Evolutionary conservation across 2,888 invertebrate genomes (phyloP).

Genomic region (Anoplius nigerrimus): DNA sequence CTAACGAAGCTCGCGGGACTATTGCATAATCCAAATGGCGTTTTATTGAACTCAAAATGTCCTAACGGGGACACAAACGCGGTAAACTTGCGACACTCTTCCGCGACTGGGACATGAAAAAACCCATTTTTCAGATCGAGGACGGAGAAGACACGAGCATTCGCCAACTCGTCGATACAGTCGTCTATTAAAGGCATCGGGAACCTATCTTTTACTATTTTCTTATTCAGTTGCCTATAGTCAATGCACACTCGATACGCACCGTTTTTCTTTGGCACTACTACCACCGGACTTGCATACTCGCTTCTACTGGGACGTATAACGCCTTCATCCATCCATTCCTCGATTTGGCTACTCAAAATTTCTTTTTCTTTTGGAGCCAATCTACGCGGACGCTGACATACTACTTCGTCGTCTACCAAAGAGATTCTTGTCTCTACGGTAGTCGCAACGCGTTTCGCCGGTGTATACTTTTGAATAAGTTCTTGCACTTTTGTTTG

Average conservation of each 20-base stretch:
- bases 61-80: no score
- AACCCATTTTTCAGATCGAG: no score
- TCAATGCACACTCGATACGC: neutral
- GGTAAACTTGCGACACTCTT: no score
- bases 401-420: neutral
- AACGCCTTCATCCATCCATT: neutral
- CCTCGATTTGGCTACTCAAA: neutral
- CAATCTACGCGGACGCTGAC: neutral
- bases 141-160: no score
- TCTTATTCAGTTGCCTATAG: no score
- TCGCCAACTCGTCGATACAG: no score
- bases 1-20: no score
- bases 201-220: neutral
- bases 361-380: no score
- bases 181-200: neutral
- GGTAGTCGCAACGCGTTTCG: neutral
- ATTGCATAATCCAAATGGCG: no score
- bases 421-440: neutral
- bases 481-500: neutral
- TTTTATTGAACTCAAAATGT: no score
- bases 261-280: conserved; percentile 1
- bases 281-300: no score
- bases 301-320: neutral
- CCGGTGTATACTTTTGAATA: neutral
- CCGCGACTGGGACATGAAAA: no score